Base-by-base conservation (phyloP, 92 coral and sea anemone species). In the Epizoanthus ramosus region DNA sequence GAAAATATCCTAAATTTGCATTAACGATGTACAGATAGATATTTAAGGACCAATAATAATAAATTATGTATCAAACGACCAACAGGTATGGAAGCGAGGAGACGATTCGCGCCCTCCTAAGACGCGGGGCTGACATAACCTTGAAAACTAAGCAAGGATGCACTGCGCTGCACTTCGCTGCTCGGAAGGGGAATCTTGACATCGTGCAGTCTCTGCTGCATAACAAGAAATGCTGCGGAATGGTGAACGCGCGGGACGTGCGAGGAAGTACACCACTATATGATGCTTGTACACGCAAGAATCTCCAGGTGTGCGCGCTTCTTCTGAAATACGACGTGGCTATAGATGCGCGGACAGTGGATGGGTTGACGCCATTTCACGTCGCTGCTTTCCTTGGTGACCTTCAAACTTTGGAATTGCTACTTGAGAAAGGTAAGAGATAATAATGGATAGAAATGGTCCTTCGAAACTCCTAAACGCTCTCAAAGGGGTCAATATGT, bases 141-240 rank as follows among this genome's bases (percentile, higher is more conserved):
- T 57, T 77, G 25, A 60, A 60, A 60, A 39, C 82, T 39, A 77
- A 39, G 22, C 41, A 77, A 19, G 82, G 82, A 5, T 37, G 50
- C 25, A 77, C 82, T 4, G 70, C 82, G 22, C 82, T 77, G 61
- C 82, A 77, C 71, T 15, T 77, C 47, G 82, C 82, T 57, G 39
- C 35, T 41, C 70, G 50, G 52, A 77, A 41, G 63, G 70, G 58
- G 25, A 77, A 59, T 18, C 21, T 61, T 12, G 17, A 5, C 17
- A 43, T 60, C 57, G 59, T 61, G 7, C 56, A 77, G 25, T 39
- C 41, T 77, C 82, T 77, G 1, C 71, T 77, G 57, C 70, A 37
- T 16, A 77, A 22, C 70, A 77, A 77, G 70, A 59, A 41, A 1
- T 47, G 2, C 9, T 9, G 54, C 3, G 70, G 23, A 9, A 39